Evolutionary conservation across 2,113 vertebrate genomes (phyloP).

Genomic region (Brachionichthys hirsutus): DNA sequence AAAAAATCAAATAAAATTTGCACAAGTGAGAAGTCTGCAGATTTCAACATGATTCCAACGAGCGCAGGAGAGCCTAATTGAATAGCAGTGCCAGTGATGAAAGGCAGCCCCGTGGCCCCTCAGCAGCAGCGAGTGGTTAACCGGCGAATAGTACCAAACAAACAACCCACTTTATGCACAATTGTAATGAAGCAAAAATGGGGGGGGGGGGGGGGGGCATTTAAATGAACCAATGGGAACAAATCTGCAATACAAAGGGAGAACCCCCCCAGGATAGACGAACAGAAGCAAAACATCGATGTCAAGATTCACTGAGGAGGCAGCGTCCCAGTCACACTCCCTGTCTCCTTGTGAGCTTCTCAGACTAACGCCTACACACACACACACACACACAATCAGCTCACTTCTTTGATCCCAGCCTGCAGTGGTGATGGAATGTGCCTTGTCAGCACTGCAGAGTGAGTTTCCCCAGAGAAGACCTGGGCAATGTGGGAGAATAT

Average conservation of each 20-base stretch:
- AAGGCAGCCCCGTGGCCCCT: conserved; percentile 5
- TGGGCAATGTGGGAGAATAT: conserved; percentile 71
- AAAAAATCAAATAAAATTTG: background rate
- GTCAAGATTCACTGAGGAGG: conserved; percentile 33
- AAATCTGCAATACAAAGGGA: background rate
- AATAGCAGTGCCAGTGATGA: conserved; percentile 12
- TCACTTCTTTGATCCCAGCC: conserved; percentile 68
- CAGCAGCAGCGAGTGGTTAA: conserved; percentile 13
- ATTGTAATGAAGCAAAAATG: conserved; percentile 3
- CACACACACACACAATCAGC: conserved; percentile 40
- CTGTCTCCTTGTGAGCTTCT: conserved; percentile 1
- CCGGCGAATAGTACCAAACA: background rate
- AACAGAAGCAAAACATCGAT: conserved; percentile 6
- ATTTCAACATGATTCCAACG: conserved; percentile 5
- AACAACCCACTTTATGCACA: background rate
- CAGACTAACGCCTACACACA: conserved; percentile 6
- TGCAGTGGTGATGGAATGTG: conserved; percentile 71
- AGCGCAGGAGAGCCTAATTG: background rate
- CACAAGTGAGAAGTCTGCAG: conserved; percentile 23
- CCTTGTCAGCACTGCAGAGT: conserved; percentile 74
- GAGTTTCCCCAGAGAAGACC: conserved; percentile 72
- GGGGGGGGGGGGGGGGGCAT: background rate
- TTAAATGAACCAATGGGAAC: background rate
- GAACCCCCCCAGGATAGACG: background rate
- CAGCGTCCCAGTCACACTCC: conserved; percentile 29